Percentiles rank a stretch among this genome's conserved stretches.
phyloP scores from a whole-genome alignment of 2,113 vertebrate species.

The Edolisoma coerulescens region DNA sequence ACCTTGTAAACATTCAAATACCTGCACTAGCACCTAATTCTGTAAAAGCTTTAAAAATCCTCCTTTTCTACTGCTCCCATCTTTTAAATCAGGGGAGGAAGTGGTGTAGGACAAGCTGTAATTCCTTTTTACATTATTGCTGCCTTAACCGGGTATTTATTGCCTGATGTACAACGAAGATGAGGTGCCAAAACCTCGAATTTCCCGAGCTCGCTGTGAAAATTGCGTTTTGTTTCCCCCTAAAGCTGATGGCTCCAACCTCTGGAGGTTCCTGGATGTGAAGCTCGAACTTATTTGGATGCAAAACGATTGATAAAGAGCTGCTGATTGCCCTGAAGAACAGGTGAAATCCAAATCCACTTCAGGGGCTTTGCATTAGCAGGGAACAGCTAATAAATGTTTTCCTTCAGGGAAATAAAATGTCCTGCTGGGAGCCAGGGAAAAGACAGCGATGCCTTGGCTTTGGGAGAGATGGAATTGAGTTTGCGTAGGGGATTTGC shows the following conservation, averaged over 20 bases:
- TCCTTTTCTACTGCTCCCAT: background rate
- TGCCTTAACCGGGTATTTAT: background rate
- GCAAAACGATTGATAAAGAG: background rate
- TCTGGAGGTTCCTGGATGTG: background rate
- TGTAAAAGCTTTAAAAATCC: background rate
- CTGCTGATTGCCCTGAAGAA: background rate
- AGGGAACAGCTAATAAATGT: background rate
- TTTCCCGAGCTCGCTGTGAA: background rate
- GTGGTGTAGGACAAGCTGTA: background rate
- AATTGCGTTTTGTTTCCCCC: background rate
- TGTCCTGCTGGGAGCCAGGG: background rate
- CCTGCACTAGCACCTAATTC: background rate
- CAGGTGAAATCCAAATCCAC: background rate
- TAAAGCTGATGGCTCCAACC: background rate
- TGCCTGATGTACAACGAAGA: background rate
- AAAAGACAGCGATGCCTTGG: background rate
- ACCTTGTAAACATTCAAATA: background rate
- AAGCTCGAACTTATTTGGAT: background rate
- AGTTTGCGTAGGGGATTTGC: background rate
- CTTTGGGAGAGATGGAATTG: background rate
- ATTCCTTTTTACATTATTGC: background rate
- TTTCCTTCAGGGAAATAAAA: constrained; percentile 1
- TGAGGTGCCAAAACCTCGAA: background rate
- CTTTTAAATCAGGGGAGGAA: background rate
- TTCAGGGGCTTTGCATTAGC: background rate